Conservation (phyloP, 2,888 invertebrate species). For the Zygaena filipendulae region DNA sequence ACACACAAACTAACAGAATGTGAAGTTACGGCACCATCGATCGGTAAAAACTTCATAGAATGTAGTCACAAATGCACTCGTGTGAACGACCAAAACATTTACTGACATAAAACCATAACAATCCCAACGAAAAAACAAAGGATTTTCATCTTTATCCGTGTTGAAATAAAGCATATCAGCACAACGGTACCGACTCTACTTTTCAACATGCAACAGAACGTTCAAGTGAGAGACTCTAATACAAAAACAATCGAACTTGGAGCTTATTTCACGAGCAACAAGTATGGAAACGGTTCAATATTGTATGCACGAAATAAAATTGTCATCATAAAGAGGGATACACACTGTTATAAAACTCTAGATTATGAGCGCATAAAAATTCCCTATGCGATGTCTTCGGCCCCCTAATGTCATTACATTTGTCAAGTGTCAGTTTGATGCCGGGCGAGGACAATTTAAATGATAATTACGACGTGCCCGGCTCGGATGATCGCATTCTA, state of each 20-base stretch:
- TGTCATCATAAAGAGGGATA: conserved; percentile 41
- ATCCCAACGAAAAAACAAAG: conserved; percentile 9
- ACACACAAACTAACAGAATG: no score
- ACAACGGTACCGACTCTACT: no score
- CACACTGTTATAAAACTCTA: conserved; percentile 58
- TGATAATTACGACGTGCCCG: conserved; percentile 57
- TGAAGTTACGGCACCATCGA: no score
- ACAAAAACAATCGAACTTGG: no score
- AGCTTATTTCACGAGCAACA: no score
- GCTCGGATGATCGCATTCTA: conserved; percentile 25
- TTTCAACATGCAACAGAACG: no score
- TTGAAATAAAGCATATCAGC: conserved; percentile 6
- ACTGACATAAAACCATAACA: conserved; percentile 24
- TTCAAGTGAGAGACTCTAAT: no score
- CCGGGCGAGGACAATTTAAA: conserved; percentile 60
- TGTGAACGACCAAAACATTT: conserved; percentile 56
- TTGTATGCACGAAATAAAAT: conserved; percentile 17
- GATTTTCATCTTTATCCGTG: conserved; percentile 15
- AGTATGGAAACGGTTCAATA: no score
- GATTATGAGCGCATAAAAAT: conserved; percentile 67
- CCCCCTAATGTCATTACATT: conserved; percentile 61
- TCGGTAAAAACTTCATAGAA: no score
- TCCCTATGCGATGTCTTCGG: conserved; percentile 53
- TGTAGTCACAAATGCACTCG: no score
- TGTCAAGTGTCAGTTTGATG: conserved; percentile 62